Conservation (phyloP, 2,797 vertebrate genomes). For the Anguilla megastoma region DNA sequence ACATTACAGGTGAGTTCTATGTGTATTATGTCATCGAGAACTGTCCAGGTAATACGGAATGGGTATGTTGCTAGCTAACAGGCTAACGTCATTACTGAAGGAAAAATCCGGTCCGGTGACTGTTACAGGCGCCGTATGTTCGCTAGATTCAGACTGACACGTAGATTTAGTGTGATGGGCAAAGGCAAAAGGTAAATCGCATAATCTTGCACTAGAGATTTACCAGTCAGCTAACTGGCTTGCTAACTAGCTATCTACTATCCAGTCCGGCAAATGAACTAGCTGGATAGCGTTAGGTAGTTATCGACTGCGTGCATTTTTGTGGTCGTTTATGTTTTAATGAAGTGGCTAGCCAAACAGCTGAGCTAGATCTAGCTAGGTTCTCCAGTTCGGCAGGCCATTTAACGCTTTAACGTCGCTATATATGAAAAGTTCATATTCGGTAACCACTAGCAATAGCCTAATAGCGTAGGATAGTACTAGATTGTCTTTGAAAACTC, state of each 20-base stretch:
- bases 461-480: not conserved
- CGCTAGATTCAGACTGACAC: not conserved
- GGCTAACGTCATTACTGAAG: not conserved
- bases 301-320: not conserved
- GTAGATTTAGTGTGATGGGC: not conserved
- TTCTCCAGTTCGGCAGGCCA: not conserved
- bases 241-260: not conserved
- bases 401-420: too few species aligned
- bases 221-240: not conserved
- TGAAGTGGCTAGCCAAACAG: not conserved
- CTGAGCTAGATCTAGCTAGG: not conserved
- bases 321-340: not conserved
- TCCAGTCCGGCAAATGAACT: not conserved
- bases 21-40: not conserved
- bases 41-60: not conserved
- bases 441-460: too few species aligned
- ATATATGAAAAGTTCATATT: too few species aligned
- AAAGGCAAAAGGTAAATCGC: not conserved
- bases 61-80: not conserved
- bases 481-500: not conserved
- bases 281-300: not conserved
- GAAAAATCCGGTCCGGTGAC: not conserved
- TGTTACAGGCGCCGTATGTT: not conserved
- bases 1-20: not conserved
- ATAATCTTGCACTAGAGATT: too few species aligned